Percentiles rank a stretch among this genome's conserved stretches.
Conservation (phyloP, 2,113 vertebrate genomes). For the Perca flavescens region DNA sequence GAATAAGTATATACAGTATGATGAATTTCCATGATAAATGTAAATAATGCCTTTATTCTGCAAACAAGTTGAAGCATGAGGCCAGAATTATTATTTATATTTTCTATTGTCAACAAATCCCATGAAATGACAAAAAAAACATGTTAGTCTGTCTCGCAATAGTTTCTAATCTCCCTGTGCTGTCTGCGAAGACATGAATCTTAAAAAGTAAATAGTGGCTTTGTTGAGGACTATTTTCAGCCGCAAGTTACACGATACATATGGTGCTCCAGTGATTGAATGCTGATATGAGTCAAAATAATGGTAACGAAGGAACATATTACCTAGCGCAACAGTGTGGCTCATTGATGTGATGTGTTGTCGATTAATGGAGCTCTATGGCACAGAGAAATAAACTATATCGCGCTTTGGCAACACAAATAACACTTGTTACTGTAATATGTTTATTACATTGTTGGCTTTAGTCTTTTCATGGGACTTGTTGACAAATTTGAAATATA, state of each 20-base stretch:
- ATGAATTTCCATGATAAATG: neutral
- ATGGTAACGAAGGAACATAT: neutral
- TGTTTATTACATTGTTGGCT: neutral
- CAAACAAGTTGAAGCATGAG: neutral
- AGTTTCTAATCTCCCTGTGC: neutral
- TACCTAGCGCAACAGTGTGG: too few relatives aligned
- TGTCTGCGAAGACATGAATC: neutral
- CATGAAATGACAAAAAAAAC: neutral
- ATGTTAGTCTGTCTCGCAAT: too few relatives aligned
- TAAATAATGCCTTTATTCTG: neutral
- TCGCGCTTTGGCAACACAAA: neutral
- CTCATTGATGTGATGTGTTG: neutral
- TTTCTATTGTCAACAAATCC: neutral
- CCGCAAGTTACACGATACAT: too few relatives aligned
- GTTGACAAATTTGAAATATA: constrained; percentile 1
- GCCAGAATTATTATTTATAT: neutral
- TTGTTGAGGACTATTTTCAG: too few relatives aligned
- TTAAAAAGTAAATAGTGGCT: too few relatives aligned
- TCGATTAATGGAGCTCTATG: neutral
- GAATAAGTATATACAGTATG: neutral
- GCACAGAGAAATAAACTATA: constrained; percentile 4
- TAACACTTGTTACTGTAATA: constrained; percentile 9
- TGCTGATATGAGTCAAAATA: neutral
- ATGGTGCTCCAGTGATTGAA: neutral
- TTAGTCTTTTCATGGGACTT: constrained; percentile 1